phyloP scores from a whole-genome alignment of 2,797 vertebrate species.

The Phalanger gymnotis region DNA sequence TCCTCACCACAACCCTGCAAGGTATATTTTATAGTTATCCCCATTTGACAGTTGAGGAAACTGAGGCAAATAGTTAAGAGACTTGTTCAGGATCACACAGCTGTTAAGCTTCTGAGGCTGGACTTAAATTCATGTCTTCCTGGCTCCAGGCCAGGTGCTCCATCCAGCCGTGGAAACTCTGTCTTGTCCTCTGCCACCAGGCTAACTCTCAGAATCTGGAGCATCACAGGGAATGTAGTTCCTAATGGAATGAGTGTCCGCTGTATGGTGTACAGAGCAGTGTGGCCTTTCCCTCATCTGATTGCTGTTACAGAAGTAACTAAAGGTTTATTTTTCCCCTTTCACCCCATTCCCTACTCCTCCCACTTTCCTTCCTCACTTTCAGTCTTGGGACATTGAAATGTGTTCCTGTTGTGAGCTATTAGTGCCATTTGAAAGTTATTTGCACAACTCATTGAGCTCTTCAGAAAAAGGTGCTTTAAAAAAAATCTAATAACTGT shows the following conservation, averaged over 20 bases:
- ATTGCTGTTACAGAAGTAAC: neutral
- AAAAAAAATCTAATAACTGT: neutral
- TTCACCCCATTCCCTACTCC: neutral
- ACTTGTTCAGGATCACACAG: neutral
- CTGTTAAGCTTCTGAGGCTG: neutral
- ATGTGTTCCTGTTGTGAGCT: neutral
- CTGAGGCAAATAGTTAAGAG: neutral
- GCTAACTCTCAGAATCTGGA: neutral
- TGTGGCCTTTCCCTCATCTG: neutral
- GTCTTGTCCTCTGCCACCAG: neutral
- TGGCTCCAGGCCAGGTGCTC: neutral
- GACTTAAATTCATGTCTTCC: neutral
- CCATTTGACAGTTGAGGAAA: neutral
- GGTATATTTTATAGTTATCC: neutral
- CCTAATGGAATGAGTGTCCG: neutral
- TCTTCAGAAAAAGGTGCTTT: slow-evolving; percentile 15
- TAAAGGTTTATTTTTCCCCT: neutral
- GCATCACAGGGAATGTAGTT: neutral
- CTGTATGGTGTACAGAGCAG: neutral
- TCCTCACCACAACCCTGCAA: neutral
- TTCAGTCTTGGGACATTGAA: neutral
- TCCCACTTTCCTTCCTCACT: neutral
- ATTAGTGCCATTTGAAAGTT: neutral
- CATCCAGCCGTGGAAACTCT: neutral
- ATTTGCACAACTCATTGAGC: neutral